Evolutionary conservation across 2,797 vertebrate species (phyloP).

Genomic region (Arnoldichthys spilopterus): DNA sequence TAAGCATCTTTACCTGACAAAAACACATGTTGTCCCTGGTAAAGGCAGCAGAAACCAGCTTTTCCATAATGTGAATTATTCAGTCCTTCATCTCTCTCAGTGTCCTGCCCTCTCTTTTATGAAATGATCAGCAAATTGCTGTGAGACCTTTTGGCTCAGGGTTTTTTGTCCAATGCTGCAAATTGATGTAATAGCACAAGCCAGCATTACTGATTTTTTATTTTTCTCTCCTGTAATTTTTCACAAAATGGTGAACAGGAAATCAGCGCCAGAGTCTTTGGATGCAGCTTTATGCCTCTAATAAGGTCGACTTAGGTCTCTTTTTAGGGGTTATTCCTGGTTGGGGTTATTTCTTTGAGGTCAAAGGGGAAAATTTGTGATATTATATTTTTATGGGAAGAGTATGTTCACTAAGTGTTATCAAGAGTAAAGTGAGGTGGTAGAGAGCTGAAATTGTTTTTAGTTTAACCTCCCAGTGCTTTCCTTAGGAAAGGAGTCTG

Average conservation of each 20-base stretch:
- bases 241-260: slow-evolving; percentile 42
- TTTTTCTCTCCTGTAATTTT: slow-evolving; percentile 39
- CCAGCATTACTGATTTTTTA: slow-evolving; percentile 48
- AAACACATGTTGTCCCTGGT: slow-evolving; percentile 5
- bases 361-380: slow-evolving; percentile 3
- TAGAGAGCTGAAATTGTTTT: background rate
- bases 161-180: slow-evolving; percentile 36
- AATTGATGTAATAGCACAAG: slow-evolving; percentile 53
- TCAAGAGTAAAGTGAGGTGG: background rate
- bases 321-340: background rate
- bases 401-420: background rate
- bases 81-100: slow-evolving; percentile 14
- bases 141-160: slow-evolving; percentile 35
- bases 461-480: background rate
- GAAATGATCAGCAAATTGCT: slow-evolving; percentile 45
- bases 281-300: slow-evolving; percentile 2
- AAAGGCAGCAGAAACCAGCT: background rate
- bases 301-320: slow-evolving; percentile 24
- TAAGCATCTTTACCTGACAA: slow-evolving; percentile 20
- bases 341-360: slow-evolving; percentile 22
- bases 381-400: background rate
- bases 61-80: slow-evolving; percentile 1
- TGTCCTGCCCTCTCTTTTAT: slow-evolving; percentile 22
- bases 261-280: slow-evolving; percentile 36
- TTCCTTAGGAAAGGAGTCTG: too few relatives aligned